Evolutionary conservation across 2,888 invertebrate species (phyloP).

Genomic region (Pyrrhia umbra): DNA sequence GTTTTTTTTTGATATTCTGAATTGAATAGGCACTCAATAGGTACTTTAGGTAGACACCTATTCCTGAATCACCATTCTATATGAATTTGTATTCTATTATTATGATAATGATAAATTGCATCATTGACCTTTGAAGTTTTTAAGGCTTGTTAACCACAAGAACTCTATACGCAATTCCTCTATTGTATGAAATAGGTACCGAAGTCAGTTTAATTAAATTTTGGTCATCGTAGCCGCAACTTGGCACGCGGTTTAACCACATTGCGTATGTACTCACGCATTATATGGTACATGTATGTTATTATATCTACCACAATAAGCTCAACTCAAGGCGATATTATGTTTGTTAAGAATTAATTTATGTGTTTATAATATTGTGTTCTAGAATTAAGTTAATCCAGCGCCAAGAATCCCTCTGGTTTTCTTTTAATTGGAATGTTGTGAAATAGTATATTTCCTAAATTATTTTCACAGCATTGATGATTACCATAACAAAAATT

Average conservation of each 20-base stretch:
- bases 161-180: slow-evolving; percentile 8
- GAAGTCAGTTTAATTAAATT: slow-evolving; percentile 44
- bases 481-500: too few species aligned
- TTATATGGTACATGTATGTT: slow-evolving; percentile 30
- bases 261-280: slow-evolving; percentile 23
- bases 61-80: background rate
- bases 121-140: background rate
- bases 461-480: too few species aligned
- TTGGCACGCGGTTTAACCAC: slow-evolving; percentile 50
- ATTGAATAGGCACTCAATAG: too few species aligned
- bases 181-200: slow-evolving; percentile 35
- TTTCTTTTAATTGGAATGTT: too few species aligned
- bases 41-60: background rate
- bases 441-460: too few species aligned
- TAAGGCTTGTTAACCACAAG: slow-evolving; percentile 40
- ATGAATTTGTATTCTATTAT: background rate
- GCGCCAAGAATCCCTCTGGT: too few species aligned
- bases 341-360: slow-evolving; percentile 43
- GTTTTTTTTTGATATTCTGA: too few species aligned
- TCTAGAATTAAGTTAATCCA: too few species aligned
- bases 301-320: slow-evolving; percentile 30
- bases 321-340: slow-evolving; percentile 47
- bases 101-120: background rate
- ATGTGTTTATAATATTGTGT: too few species aligned
- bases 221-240: slow-evolving; percentile 43